Conservation (phyloP, 2,888 invertebrate species). For the Lamproptera curius region DNA sequence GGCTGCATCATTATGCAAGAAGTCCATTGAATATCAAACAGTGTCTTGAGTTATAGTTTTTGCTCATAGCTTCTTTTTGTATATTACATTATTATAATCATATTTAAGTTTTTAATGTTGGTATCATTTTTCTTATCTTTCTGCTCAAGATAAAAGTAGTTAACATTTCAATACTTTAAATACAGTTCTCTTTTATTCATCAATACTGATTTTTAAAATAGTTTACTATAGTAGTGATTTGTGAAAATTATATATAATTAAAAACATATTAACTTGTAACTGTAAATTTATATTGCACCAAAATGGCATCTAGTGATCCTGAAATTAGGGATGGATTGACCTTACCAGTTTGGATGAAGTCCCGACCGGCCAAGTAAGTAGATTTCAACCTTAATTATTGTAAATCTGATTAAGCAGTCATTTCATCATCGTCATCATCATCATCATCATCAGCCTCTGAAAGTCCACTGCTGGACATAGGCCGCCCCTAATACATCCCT, state of each 20-base stretch:
- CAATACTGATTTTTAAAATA: conserved; percentile 27
- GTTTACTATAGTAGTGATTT: conserved; percentile 19
- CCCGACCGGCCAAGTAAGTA: conserved; percentile 76
- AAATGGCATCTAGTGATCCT: conserved; percentile 75
- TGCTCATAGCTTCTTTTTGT: conserved; percentile 26
- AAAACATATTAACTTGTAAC: neutral
- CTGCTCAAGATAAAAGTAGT: conserved; percentile 71
- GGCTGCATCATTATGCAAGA: conserved; percentile 46
- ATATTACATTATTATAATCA: conserved; percentile 26
- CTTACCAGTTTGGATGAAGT: conserved; percentile 87
- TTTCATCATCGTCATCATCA: too few species aligned
- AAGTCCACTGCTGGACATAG: too few species aligned
- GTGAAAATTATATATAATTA: neutral
- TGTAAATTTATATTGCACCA: conserved; percentile 16
- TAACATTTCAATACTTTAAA: too few species aligned
- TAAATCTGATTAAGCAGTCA: too few species aligned
- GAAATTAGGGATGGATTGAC: conserved; percentile 80
- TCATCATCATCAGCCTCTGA: too few species aligned
- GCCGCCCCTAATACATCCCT: too few species aligned
- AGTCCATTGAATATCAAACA: conserved; percentile 53
- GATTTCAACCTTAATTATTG: too few species aligned
- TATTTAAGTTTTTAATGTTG: conserved; percentile 34
- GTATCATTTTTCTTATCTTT: conserved; percentile 62
- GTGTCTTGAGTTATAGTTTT: conserved; percentile 52
- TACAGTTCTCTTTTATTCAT: too few species aligned